Conservation (phyloP, 1,140 invertebrate species). For the Tetramorium alpestre region DNA sequence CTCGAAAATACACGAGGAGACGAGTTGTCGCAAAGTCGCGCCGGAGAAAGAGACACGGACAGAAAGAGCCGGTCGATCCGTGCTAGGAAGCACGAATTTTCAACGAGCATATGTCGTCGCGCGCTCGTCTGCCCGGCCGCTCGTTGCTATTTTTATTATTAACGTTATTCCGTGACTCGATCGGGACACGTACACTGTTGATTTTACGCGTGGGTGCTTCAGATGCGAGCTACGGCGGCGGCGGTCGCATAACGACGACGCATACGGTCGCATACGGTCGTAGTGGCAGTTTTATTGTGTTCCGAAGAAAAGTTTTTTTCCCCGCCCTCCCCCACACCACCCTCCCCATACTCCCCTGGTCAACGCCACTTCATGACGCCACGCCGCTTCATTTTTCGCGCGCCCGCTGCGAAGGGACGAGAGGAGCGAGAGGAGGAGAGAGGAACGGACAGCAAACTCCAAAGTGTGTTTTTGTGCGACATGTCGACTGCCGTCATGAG, state of each 20-base stretch:
- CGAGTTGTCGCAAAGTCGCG: neutral
- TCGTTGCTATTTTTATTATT: neutral
- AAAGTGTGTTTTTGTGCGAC: conserved; percentile 68
- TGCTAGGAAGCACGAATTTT: neutral
- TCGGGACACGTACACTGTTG: conserved; percentile 11
- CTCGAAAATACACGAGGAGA: neutral
- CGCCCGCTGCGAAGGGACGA: conserved; percentile 2
- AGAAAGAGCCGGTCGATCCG: neutral
- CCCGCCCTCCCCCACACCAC: neutral
- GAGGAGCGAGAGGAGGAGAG: neutral
- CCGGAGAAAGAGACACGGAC: neutral
- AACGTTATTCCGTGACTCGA: conserved; percentile 29
- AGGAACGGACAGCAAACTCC: neutral
- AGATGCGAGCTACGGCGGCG: conserved; percentile 62
- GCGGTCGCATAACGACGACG: conserved; percentile 17
- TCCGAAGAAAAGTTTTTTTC: conserved; percentile 38
- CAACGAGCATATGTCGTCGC: neutral
- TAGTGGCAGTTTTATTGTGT: conserved; percentile 80
- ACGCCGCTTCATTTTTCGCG: neutral
- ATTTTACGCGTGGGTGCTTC: conserved; percentile 52
- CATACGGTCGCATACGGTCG: conserved; percentile 20
- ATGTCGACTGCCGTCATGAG: conserved; percentile 84
- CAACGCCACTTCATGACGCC: neutral
- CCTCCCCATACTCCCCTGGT: neutral
- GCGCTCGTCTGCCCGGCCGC: neutral